Conservation (phyloP, 2,113 vertebrate species). For the Potamarius usumacintae region DNA sequence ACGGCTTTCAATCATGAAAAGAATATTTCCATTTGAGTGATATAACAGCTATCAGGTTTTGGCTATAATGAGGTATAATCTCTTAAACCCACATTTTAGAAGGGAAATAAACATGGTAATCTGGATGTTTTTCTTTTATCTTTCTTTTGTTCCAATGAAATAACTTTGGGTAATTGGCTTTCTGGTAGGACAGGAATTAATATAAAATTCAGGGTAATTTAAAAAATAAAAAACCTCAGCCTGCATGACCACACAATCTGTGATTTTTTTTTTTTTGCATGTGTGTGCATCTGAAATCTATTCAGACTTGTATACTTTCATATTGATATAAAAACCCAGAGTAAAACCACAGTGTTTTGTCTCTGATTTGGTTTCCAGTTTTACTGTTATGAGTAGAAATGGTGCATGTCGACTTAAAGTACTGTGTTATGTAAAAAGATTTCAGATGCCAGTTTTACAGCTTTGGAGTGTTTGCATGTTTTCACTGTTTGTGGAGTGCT, state of each 20-base stretch:
- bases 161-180: constrained; percentile 23
- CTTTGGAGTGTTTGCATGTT: constrained; percentile 30
- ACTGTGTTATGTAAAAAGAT: constrained; percentile 41
- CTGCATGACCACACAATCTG: constrained; percentile 32
- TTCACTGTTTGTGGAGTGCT: constrained; percentile 47
- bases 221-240: neutral
- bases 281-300: constrained; percentile 30
- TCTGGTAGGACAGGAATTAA: constrained; percentile 7
- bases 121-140: neutral
- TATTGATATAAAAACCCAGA: constrained; percentile 4
- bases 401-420: constrained; percentile 18
- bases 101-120: neutral
- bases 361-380: neutral
- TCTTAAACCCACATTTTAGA: neutral
- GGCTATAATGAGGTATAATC: constrained; percentile 16
- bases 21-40: constrained; percentile 41
- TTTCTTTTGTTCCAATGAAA: constrained; percentile 15
- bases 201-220: neutral
- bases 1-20: constrained; percentile 24
- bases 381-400: neutral
- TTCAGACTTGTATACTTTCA: constrained; percentile 9
- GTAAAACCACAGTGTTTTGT: neutral
- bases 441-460: constrained; percentile 8
- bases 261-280: constrained; percentile 34
- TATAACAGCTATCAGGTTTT: constrained; percentile 44